These are phyloP conservation scores for Montifringilla adamsi DNA, from an alignment of 2,113 vertebrate genomes.

Conservation along the genomic window DNA sequence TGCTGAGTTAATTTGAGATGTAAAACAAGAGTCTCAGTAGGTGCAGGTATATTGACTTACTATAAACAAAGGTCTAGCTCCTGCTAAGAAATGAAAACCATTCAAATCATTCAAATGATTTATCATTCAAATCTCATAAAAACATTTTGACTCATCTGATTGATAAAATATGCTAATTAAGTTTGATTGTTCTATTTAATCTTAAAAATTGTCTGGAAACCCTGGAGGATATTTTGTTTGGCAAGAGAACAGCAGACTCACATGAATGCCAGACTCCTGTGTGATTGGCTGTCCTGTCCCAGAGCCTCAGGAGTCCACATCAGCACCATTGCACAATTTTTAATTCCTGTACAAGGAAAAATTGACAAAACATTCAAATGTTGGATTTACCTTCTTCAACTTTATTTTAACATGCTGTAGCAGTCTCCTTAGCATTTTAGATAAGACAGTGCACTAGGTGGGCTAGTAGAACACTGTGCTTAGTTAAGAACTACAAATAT, in stretches of 20 bases:
- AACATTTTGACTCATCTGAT: not conserved
- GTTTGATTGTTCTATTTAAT: not conserved
- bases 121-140: not conserved
- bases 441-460: not conserved
- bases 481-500: not conserved
- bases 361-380: not conserved
- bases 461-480: not conserved
- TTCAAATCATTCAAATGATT: not conserved
- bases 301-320: not conserved
- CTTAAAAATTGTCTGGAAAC: not conserved
- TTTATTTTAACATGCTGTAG: not conserved
- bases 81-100: not conserved
- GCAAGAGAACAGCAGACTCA: not conserved
- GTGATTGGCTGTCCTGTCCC: not conserved
- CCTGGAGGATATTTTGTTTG: not conserved
- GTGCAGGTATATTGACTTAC: not conserved
- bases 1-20: not conserved
- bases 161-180: constrained; percentile 1
- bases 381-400: not conserved
- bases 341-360: not conserved
- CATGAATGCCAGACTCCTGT: not conserved
- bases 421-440: not conserved
- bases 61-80: not conserved
- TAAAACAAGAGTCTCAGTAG: not conserved
- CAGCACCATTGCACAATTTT: not conserved